Base-by-base conservation (phyloP, 1,140 invertebrate species). In the Drosophila nebulosa region DNA sequence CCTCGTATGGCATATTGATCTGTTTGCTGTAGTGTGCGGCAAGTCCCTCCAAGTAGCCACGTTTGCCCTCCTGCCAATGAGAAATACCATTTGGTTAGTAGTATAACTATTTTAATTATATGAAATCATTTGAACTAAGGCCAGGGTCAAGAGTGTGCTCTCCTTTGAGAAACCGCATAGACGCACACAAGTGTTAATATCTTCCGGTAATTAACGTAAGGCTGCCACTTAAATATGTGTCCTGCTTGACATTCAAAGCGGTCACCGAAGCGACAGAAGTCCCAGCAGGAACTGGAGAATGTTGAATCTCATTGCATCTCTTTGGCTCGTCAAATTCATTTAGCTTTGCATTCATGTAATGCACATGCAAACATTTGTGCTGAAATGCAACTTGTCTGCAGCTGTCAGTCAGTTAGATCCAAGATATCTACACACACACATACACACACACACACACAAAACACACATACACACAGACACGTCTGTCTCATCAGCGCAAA, bases 11-110 rank as follows among this genome's bases (percentile, higher is more conserved):
- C 50, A 97, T 97, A 86, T 94, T 96, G 92, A 97, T 96, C 77
- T 97, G 94, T 84, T 97, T 96, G 39, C 96, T 96, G 90, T 97
- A 98, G 72, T 96, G 93, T n/a, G 96, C 96, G 14, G 97, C 96
- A 56, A 98, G 92, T 21, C 96, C 96, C 92, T 97, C 96, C 78
- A 98, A 92, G 91, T 97, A 97, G 24, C 96, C 96, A 69, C 96
- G 93, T 78, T 97, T 95, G n/a, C 96, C 96, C 89, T 97, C 96
- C 97, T 98, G 93, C 9, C 10, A 14, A 18, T 46, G 4, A 60
- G 14, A 14, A 21, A 42, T 7, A 21, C 12, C n/a, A n/a, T n/a
- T n/a, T n/a, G n/a, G n/a, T 10, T 10, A 7, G 2, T 3, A 27
- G 21, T 21, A 18, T 2, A 12, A 46, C 39, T 46, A 46, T 18